Evolutionary conservation across 2,113 vertebrate genomes (phyloP), one percentile per base, ranked within the genome.

Genomic region (Cryptotis parvus): DNA sequence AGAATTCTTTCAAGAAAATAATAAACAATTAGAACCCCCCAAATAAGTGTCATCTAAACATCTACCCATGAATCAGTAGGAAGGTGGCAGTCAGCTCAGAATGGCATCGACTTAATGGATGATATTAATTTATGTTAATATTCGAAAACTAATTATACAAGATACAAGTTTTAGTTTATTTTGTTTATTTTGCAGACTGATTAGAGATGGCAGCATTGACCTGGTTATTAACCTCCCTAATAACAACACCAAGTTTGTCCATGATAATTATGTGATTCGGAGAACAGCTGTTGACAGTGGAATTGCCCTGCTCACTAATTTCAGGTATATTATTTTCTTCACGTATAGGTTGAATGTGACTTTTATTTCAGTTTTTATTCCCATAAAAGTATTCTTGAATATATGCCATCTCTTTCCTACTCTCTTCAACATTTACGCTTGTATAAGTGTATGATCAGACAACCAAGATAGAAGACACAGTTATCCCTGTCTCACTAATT

Each of bases 191-290:
- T 79, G 52, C 61, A 99, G 99, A 80, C 96, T 99, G 84, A 96
- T 99, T 87, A 98, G 84, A 33, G 98, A 99, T 58, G 98, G 99
- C 73, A 98, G 98, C 61, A 99, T 99, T 83, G 99, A 99, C 97
- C 96, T 99, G 92, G 99, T 99, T 94, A 99, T 99, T 94, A 99
- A 99, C 97, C 97, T 99, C 79, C 98, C 99, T 89, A 99, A 98
- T 87, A 99, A 97, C 98, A 99, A 97, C 97, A 98, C 98, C 0
- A 98, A 98, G 55, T 99, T 99, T 81, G 85, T 98, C 90, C 98
- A 97, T 27, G 98, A 99, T 73, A 99, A 99, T 97, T 99, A 99
- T 6, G 69, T 98, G 94, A 99, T 99, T 93, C 98, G 99, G 58
- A 98, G 99, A 95, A 98, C 99, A 98, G 98, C 99, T 5, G 86